Conservation (phyloP, 2,888 invertebrate species). For the Polyploca ridens region DNA sequence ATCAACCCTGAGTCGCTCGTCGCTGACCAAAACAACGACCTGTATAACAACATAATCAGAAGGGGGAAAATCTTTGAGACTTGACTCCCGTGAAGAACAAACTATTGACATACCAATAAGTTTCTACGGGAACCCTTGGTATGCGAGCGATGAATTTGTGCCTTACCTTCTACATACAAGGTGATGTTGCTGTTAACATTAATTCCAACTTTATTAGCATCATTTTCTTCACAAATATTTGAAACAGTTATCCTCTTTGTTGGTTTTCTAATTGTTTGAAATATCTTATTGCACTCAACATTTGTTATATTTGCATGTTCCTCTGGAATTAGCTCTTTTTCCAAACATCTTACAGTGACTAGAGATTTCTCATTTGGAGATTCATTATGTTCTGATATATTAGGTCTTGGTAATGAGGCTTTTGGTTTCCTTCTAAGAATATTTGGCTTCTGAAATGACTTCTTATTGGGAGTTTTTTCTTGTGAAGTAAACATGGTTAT, state of each 20-base stretch:
- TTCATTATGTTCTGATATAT: slow-evolving; percentile 35
- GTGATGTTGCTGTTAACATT: background rate
- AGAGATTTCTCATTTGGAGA: slow-evolving; percentile 37
- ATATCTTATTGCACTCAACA: slow-evolving; percentile 20
- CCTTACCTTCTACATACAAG: background rate
- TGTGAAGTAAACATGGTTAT: slow-evolving; percentile 67
- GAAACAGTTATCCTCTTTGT: background rate
- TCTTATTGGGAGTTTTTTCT: slow-evolving; percentile 55
- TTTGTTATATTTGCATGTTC: slow-evolving; percentile 16
- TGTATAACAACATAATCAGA: too few species aligned
- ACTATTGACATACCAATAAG: too few species aligned
- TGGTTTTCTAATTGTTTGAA: slow-evolving; percentile 12
- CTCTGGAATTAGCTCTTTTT: slow-evolving; percentile 16
- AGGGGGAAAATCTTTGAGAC: too few species aligned
- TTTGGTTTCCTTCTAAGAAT: slow-evolving; percentile 69
- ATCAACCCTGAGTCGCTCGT: too few species aligned
- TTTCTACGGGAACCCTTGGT: too few species aligned
- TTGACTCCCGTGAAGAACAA: too few species aligned
- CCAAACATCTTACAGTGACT: slow-evolving; percentile 23
- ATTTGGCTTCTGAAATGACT: slow-evolving; percentile 73
- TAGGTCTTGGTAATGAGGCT: slow-evolving; percentile 31
- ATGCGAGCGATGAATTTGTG: slow-evolving; percentile 18
- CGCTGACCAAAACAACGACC: too few species aligned
- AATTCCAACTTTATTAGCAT: background rate
- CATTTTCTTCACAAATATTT: background rate